Conservation (phyloP, 2,888 invertebrate species). For the Eucera pruinosa region DNA sequence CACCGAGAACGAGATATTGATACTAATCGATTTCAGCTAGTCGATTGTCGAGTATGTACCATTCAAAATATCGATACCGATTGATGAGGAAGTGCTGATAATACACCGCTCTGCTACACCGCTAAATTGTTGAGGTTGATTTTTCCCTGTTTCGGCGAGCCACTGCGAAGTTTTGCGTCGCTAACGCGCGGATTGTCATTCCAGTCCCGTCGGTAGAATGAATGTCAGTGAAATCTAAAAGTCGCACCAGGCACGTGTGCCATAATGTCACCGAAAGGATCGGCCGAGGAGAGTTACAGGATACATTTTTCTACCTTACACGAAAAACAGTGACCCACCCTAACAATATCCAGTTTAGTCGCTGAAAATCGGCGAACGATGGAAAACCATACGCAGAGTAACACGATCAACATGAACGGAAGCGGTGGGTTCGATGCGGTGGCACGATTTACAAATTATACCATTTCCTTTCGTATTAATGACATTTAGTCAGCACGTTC, state of each 20-base stretch:
- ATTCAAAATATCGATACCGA: slow-evolving; percentile 60
- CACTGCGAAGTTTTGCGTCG: slow-evolving; percentile 5
- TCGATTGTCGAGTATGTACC: slow-evolving; percentile 53
- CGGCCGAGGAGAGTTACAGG: slow-evolving; percentile 29
- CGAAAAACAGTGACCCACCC: slow-evolving; percentile 66
- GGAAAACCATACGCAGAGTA: slow-evolving; percentile 73
- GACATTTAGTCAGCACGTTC: no score
- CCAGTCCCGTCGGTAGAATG: slow-evolving; percentile 18
- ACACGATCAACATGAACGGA: slow-evolving; percentile 61
- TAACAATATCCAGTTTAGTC: slow-evolving; percentile 43
- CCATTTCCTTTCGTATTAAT: slow-evolving; percentile 8
- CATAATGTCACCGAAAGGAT: slow-evolving; percentile 54
- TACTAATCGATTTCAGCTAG: slow-evolving; percentile 18
- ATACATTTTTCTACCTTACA: slow-evolving; percentile 41
- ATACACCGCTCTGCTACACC: slow-evolving; percentile 39
- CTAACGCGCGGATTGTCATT: not conserved
- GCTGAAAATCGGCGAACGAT: slow-evolving; percentile 60
- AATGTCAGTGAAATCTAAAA: slow-evolving; percentile 40
- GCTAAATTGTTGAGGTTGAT: slow-evolving; percentile 55
- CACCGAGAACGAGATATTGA: not conserved
- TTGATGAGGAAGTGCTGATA: slow-evolving; percentile 55
- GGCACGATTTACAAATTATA: slow-evolving; percentile 4
- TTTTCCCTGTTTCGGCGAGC: slow-evolving; percentile 30
- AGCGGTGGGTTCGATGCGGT: slow-evolving; percentile 68
- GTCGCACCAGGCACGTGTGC: slow-evolving; percentile 24